These are phyloP conservation scores for Apostichopus japonicus DNA, from an alignment of 35 echinoderm and acorn worm species.

Conservation along the genomic window DNA sequence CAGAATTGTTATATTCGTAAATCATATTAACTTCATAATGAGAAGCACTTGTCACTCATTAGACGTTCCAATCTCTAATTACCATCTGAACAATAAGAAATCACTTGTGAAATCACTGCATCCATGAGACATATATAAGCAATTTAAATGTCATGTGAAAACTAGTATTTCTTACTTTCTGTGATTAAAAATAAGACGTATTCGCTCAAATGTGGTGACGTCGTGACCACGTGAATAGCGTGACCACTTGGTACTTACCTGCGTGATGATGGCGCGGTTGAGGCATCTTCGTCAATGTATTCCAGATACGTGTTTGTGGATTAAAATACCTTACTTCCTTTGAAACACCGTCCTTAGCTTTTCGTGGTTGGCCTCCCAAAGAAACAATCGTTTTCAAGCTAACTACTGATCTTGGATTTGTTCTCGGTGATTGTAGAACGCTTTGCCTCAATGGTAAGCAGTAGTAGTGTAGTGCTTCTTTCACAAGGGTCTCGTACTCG, in stretches of 20 bases:
- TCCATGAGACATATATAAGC: too few species aligned
- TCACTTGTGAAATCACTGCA: too few species aligned
- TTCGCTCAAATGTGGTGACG: too few species aligned
- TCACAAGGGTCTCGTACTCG: constrained; percentile 76
- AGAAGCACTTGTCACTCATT: too few species aligned
- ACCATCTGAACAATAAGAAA: too few species aligned
- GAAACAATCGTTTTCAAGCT: constrained; percentile 72
- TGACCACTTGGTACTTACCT: constrained; percentile 48
- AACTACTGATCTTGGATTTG: constrained; percentile 76
- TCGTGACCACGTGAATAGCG: too few species aligned
- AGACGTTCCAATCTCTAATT: too few species aligned
- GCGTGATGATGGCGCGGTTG: constrained; percentile 93
- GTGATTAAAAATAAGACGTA: too few species aligned
- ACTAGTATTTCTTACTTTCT: too few species aligned
- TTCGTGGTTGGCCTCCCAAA: constrained; percentile 88
- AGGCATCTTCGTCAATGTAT: constrained; percentile 67
- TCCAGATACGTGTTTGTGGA: constrained; percentile 62
- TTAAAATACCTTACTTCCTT: constrained; percentile 81
- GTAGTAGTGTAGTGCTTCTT: constrained; percentile 95
- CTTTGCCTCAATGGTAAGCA: constrained; percentile 89
- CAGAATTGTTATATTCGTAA: too few species aligned
- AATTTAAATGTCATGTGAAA: too few species aligned
- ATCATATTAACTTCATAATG: too few species aligned
- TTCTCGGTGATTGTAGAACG: constrained; percentile 80
- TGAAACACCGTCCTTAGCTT: constrained; percentile 73